These are phyloP conservation scores for Protophormia terraenovae DNA, from an alignment of 2,888 invertebrate species.

Conservation along the genomic window DNA sequence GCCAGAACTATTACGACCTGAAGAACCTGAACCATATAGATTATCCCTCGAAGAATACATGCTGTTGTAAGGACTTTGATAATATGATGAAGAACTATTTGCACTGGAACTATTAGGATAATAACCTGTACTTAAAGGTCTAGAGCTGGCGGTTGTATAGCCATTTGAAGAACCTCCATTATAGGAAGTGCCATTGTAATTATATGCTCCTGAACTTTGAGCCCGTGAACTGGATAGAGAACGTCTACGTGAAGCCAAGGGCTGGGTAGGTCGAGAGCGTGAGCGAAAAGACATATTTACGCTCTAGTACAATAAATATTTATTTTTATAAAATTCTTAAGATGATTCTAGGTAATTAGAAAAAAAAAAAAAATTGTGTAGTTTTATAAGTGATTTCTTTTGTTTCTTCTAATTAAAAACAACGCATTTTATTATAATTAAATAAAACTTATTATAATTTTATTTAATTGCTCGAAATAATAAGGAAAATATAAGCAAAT, in stretches of 20 bases:
- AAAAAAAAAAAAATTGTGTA: not conserved
- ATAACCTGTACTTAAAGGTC: slow-evolving; percentile 80
- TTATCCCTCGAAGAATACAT: slow-evolving; percentile 79
- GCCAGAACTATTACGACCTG: slow-evolving; percentile 71
- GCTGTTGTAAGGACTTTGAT: slow-evolving; percentile 80
- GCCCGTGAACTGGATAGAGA: slow-evolving; percentile 83
- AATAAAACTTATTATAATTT: not conserved
- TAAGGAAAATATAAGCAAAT: slow-evolving; percentile 1
- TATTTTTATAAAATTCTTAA: not conserved
- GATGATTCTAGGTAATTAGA: not conserved
- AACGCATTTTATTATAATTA: slow-evolving; percentile 51
- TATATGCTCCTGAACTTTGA: slow-evolving; percentile 70
- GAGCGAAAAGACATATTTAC: slow-evolving; percentile 80
- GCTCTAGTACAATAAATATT: not conserved
- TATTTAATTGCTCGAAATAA: slow-evolving; percentile 9
- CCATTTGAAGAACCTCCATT: slow-evolving; percentile 69
- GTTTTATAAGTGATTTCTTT: not conserved
- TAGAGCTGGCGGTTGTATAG: slow-evolving; percentile 71
- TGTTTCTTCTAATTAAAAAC: slow-evolving; percentile 15
- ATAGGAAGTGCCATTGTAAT: slow-evolving; percentile 71
- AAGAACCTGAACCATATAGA: slow-evolving; percentile 73
- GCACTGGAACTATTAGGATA: slow-evolving; percentile 73
- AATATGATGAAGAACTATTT: slow-evolving; percentile 70
- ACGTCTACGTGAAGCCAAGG: slow-evolving; percentile 81
- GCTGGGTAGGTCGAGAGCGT: slow-evolving; percentile 78